Base-by-base conservation (phyloP, 1,140 invertebrate species). In the Ditylenchus dipsaci region DNA sequence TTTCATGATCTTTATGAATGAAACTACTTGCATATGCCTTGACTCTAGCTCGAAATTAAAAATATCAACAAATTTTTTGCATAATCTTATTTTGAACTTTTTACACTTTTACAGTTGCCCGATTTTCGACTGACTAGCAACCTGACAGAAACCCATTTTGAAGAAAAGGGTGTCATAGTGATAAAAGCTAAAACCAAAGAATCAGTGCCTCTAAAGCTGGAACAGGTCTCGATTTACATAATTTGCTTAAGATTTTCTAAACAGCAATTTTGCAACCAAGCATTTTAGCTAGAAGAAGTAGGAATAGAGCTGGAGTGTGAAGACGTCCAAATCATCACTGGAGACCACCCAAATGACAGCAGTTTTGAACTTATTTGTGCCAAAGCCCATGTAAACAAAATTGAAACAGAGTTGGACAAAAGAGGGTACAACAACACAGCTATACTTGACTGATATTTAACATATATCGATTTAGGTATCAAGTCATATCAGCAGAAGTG, bases 291-390 rank as follows among this genome's bases (percentile, higher is more conserved):
- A 30, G 78, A 79, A 67, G 78, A 79, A 63, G 53, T 76, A 7
- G 78, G 63, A 7, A 78, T 79, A 13, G 79, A 79, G 57, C 58
- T 81, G 15, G 78, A 79, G 43, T 81, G 75, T 45, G 78, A 79
- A 66, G 76, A 79, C 43, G 75, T 79, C 11, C 33, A 56, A 1
- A 58, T 43, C 1, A 59, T 78, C 15, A 65, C 77, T 23, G 78
- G 67, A 53, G 64, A 47, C 13, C 33, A 38, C n/a, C n/a, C n/a
- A 38, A 38, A 38, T 38, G 33, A 11, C 3, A 11, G 11, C 33
- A 74, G 66, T 45, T 78, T 71, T 57, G 76, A 79, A 49, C 23
- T 81, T 3, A 42, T 68, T 11, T 78, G 66, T 49, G 67, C 74
- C 15, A 26, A 66, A 5, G 63, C 67, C 27, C 67, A 68, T 26